Conservation (phyloP, 2,797 vertebrate species). For the Acrossocheilus fasciatus region DNA sequence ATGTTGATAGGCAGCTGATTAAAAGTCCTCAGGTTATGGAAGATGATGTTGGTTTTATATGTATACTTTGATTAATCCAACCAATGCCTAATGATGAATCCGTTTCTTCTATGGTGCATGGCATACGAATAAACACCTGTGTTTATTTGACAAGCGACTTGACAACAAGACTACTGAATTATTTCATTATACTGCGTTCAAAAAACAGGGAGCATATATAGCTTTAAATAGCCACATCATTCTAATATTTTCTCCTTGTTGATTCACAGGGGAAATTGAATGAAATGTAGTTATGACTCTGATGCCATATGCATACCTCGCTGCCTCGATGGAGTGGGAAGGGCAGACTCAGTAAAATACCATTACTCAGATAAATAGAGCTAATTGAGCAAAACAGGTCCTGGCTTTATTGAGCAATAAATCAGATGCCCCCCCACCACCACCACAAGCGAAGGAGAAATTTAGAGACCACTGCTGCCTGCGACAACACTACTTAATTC, state of each 20-base stretch:
- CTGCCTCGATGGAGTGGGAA: conserved; percentile 48
- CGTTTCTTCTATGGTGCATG: conserved; percentile 14
- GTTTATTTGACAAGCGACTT: conserved; percentile 52
- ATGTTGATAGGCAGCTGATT: conserved; percentile 1
- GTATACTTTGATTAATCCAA: conserved; percentile 17
- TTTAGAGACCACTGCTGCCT: conserved; percentile 29
- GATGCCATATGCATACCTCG: conserved; percentile 48
- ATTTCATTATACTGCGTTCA: conserved; percentile 60
- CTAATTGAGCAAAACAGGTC: conserved; percentile 66
- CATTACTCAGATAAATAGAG: conserved; percentile 66
- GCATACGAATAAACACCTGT: conserved; percentile 44
- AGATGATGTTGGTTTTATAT: conserved; percentile 6
- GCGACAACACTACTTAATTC: conserved; percentile 18
- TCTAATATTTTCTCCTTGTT: conserved; percentile 38
- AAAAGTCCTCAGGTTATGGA: not conserved
- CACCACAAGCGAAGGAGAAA: not conserved
- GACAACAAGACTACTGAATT: conserved; percentile 54
- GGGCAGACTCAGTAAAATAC: conserved; percentile 57
- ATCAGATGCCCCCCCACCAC: conserved; percentile 52
- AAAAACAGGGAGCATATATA: conserved; percentile 54
- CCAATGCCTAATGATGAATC: conserved; percentile 12
- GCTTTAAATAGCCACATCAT: conserved; percentile 53
- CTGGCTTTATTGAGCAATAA: conserved; percentile 62
- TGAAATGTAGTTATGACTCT: conserved; percentile 49
- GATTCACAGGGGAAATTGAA: conserved; percentile 45